Conservation (phyloP, 2,888 invertebrate genomes). For the Dryadula phaetusa region DNA sequence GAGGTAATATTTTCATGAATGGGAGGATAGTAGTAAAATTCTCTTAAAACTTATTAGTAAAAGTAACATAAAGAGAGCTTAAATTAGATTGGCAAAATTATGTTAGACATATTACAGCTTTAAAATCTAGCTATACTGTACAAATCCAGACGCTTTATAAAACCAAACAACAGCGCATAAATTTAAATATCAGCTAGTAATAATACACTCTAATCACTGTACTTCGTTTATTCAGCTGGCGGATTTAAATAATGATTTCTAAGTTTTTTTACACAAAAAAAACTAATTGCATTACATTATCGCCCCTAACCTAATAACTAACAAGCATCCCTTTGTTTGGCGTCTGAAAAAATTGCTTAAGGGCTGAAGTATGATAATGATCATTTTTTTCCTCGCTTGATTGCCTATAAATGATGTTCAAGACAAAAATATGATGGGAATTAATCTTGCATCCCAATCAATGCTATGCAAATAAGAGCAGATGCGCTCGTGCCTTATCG, state of each 20-base stretch:
- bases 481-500: constrained; percentile 75
- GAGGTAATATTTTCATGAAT: too few relatives aligned
- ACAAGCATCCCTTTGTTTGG: constrained; percentile 81
- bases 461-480: constrained; percentile 79
- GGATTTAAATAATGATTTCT: constrained; percentile 81
- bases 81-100: too few relatives aligned
- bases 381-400: constrained; percentile 76
- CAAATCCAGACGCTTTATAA: too few relatives aligned
- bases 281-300: constrained; percentile 83
- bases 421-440: constrained; percentile 81
- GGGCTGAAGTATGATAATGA: constrained; percentile 83
- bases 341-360: constrained; percentile 82
- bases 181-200: constrained; percentile 43
- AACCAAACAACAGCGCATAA: not conserved
- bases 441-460: constrained; percentile 81
- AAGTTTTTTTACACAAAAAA: constrained; percentile 68
- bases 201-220: constrained; percentile 67
- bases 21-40: too few relatives aligned
- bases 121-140: too few relatives aligned
- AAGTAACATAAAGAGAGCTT: too few relatives aligned
- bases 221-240: constrained; percentile 78
- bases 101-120: too few relatives aligned
- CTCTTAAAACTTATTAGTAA: too few relatives aligned
- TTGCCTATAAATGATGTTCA: constrained; percentile 79
- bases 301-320: constrained; percentile 83